Evolutionary conservation across 2,888 invertebrate species (phyloP).

Genomic region (Syrphus vitripennis): DNA sequence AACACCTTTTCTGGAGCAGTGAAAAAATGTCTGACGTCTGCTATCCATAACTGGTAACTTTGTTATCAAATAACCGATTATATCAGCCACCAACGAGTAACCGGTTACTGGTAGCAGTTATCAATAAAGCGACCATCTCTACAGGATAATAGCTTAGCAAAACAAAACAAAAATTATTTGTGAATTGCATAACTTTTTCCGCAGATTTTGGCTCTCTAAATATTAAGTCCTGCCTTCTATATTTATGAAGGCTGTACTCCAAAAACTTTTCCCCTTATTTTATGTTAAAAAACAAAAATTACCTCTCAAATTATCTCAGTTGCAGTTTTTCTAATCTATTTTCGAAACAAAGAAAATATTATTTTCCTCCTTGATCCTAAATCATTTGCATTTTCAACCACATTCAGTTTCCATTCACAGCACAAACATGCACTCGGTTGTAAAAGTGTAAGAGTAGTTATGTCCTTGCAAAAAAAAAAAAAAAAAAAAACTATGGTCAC

Average conservation of each 20-base stretch:
- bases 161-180: neutral
- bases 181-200: neutral
- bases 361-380: slow-evolving; percentile 3
- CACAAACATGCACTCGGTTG: neutral
- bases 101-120: too few species aligned
- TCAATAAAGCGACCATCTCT: neutral
- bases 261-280: neutral
- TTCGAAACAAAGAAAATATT: slow-evolving; percentile 3
- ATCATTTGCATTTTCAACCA: slow-evolving; percentile 60
- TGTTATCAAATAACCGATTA: too few species aligned
- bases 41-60: too few species aligned
- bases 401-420: neutral
- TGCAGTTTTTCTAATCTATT: slow-evolving; percentile 19
- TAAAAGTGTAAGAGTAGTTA: neutral
- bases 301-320: neutral
- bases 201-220: neutral
- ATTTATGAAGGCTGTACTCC: neutral
- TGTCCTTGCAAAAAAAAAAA: neutral
- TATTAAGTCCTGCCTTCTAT: neutral
- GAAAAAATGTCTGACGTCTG: too few species aligned
- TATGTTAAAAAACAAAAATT: neutral
- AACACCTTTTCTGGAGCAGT: too few species aligned
- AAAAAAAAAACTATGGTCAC: neutral
- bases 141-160: neutral
- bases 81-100: too few species aligned